A percentile compares a stretch with the other conserved stretches of the same genome.
phyloP scores from a whole-genome alignment of 2,113 vertebrate genomes.

The Petrocephalus microphthalmus region DNA sequence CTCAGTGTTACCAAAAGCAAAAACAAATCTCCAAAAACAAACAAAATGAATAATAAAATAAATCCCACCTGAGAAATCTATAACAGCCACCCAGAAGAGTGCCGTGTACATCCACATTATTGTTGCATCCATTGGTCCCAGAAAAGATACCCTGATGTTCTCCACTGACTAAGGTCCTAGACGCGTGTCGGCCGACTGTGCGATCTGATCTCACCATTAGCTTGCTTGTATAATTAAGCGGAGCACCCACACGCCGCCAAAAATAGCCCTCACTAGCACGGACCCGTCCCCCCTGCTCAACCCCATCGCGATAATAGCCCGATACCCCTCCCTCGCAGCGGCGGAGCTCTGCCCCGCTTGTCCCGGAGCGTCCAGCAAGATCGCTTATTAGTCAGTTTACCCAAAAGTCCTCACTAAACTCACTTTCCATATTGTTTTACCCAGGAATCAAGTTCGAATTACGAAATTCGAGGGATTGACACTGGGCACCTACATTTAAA shows the following conservation, averaged over 20 bases:
- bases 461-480: not conserved
- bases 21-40: not conserved
- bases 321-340: constrained; percentile 27
- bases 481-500: not conserved
- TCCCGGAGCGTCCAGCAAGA: not conserved
- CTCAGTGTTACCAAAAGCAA: not conserved
- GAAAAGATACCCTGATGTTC: constrained; percentile 3
- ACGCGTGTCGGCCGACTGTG: constrained; percentile 20
- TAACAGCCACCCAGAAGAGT: constrained; percentile 48
- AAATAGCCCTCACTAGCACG: constrained; percentile 36
- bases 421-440: not conserved
- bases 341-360: not conserved
- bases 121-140: constrained; percentile 41
- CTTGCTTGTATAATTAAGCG: constrained; percentile 35
- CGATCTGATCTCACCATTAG: constrained; percentile 37
- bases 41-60: not conserved
- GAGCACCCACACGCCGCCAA: constrained; percentile 29
- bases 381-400: not conserved
- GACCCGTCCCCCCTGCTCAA: constrained; percentile 57
- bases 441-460: not conserved
- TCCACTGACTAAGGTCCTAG: constrained; percentile 17
- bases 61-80: constrained; percentile 53
- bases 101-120: constrained; percentile 57
- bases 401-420: not conserved
- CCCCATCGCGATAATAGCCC: constrained; percentile 43